These are phyloP conservation scores for Drosophila antonietae DNA, from an alignment of 2,888 invertebrate genomes.

Conservation along the genomic window DNA sequence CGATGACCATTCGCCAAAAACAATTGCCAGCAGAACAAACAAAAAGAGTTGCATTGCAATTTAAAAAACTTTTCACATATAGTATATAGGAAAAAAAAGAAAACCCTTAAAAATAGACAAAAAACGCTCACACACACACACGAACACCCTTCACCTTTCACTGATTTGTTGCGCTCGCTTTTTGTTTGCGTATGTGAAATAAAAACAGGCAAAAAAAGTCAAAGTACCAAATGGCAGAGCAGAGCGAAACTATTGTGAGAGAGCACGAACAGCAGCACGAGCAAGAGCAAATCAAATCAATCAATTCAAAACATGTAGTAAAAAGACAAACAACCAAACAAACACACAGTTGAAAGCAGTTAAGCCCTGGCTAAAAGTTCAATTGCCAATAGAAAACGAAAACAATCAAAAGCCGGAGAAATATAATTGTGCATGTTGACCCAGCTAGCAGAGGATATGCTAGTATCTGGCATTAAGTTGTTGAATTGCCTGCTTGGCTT, in stretches of 20 bases:
- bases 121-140: slow-evolving; percentile 27
- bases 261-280: slow-evolving; percentile 8
- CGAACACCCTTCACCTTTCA: slow-evolving; percentile 25
- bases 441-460: background rate
- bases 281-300: slow-evolving; percentile 47
- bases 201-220: slow-evolving; percentile 44
- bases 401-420: slow-evolving; percentile 34
- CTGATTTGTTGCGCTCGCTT: slow-evolving; percentile 44
- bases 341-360: slow-evolving; percentile 25
- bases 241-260: background rate
- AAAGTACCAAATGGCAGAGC: slow-evolving; percentile 56
- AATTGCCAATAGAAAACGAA: slow-evolving; percentile 30
- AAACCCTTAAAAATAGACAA: background rate
- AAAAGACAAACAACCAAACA: slow-evolving; percentile 49
- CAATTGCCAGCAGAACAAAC: slow-evolving; percentile 25
- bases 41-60: slow-evolving; percentile 51
- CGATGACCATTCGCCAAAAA: slow-evolving; percentile 58
- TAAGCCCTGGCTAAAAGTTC: slow-evolving; percentile 39
- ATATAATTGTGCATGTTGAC: slow-evolving; percentile 41
- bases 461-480: slow-evolving; percentile 27
- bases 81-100: slow-evolving; percentile 11
- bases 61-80: slow-evolving; percentile 41
- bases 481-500: slow-evolving; percentile 34
- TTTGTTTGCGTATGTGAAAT: slow-evolving; percentile 35
- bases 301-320: slow-evolving; percentile 51